Evolutionary conservation across 2,888 invertebrate species (phyloP).

Genomic region (Chrysina gloriosa): DNA sequence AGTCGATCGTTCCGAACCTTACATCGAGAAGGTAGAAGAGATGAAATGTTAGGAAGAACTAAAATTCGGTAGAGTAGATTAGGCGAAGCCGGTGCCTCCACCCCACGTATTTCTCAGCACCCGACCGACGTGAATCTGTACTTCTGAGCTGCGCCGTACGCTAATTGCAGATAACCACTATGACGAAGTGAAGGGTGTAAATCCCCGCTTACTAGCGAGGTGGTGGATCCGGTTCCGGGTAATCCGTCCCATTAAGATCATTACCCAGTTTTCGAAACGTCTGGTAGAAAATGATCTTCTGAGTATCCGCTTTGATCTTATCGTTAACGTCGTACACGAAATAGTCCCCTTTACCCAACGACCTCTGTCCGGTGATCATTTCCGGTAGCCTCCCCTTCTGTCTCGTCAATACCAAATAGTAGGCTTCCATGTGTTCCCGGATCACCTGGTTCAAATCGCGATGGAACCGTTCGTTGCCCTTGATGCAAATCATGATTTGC

Average conservation of each 20-base stretch:
- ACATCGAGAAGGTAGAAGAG: too few relatives aligned
- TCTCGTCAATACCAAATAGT: constrained; percentile 38
- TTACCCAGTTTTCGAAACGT: constrained; percentile 20
- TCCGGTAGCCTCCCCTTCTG: constrained; percentile 44
- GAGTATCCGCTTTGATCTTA: constrained; percentile 2
- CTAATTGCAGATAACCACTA: too few relatives aligned
- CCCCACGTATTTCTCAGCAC: too few relatives aligned
- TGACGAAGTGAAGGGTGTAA: too few relatives aligned
- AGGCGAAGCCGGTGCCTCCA: too few relatives aligned
- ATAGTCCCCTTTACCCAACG: constrained; percentile 42
- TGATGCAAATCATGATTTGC: constrained; percentile 40
- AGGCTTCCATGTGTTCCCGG: constrained; percentile 32
- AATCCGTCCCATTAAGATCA: background rate
- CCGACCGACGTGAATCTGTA: too few relatives aligned
- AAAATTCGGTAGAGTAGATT: too few relatives aligned
- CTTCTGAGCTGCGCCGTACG: too few relatives aligned
- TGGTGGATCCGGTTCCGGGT: background rate
- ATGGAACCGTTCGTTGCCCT: constrained; percentile 23
- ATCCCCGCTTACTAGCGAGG: background rate
- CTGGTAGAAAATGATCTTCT: constrained; percentile 6
- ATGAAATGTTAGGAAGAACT: too few relatives aligned
- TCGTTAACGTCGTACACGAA: constrained; percentile 45
- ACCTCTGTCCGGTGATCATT: constrained; percentile 39
- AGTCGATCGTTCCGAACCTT: too few relatives aligned
- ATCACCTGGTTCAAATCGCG: constrained; percentile 15